Percentiles rank a stretch among this genome's conserved stretches.
These are phyloP conservation scores for Rhodophaea formosa DNA, from an alignment of 2,888 invertebrate species.

Conservation along the genomic window DNA sequence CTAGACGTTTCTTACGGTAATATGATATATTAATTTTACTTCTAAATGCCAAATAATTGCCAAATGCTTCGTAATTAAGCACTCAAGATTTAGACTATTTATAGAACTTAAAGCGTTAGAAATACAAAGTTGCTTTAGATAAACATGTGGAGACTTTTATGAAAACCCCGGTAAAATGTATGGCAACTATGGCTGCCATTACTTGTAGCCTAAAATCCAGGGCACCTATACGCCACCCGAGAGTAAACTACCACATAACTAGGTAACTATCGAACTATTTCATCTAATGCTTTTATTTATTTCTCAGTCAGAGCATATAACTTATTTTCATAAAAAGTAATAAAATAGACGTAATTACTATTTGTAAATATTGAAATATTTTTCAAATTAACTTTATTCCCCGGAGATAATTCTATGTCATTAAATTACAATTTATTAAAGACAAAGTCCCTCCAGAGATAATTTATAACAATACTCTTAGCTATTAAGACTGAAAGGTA, in stretches of 20 bases:
- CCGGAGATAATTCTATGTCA: conserved; percentile 59
- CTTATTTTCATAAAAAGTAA: conserved; percentile 53
- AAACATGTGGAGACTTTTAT: conserved; percentile 45
- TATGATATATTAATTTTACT: conserved; percentile 43
- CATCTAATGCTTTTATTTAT: conserved; percentile 25
- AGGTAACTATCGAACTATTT: conserved; percentile 30
- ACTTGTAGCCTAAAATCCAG: neutral
- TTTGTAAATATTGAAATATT: conserved; percentile 62
- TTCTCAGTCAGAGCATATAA: conserved; percentile 37
- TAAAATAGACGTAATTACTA: conserved; percentile 44
- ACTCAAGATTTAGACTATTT: conserved; percentile 45
- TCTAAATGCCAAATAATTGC: conserved; percentile 58
- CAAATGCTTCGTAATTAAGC: conserved; percentile 45
- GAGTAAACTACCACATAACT: neutral
- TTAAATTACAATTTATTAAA: conserved; percentile 59
- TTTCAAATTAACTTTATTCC: conserved; percentile 57
- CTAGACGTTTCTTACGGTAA: conserved; percentile 53
- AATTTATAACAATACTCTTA: conserved; percentile 71
- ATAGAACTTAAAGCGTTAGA: conserved; percentile 36
- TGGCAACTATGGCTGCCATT: neutral
- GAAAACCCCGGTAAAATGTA: conserved; percentile 43
- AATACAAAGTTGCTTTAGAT: conserved; percentile 51
- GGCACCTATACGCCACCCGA: neutral
- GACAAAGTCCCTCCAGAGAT: conserved; percentile 73
- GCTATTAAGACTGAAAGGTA: conserved; percentile 75